Evolutionary conservation across 2,888 invertebrate genomes (phyloP).

Genomic region (Cephus pulcher): DNA sequence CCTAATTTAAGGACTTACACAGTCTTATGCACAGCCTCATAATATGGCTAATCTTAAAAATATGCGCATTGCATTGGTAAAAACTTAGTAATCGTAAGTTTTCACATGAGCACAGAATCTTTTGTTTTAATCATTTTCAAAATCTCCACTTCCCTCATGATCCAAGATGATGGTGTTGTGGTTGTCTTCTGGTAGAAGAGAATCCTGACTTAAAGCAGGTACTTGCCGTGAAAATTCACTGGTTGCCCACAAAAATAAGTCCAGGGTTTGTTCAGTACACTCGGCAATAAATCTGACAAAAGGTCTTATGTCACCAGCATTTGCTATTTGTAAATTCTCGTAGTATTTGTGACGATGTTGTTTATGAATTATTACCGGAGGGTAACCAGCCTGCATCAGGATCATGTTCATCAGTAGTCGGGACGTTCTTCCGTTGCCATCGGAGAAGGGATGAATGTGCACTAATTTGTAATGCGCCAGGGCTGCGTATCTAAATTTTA

Average conservation of each 20-base stretch:
- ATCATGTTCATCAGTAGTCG: constrained; percentile 96
- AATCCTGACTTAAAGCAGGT: constrained; percentile 71
- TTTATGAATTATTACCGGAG: constrained; percentile 94
- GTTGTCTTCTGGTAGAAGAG: constrained; percentile 40
- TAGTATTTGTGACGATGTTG: constrained; percentile 88
- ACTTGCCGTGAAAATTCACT: constrained; percentile 78
- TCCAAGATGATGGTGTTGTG: constrained; percentile 51
- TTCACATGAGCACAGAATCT: background rate
- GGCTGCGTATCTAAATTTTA: constrained; percentile 82
- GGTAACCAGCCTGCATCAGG: constrained; percentile 94
- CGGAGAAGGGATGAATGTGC: constrained; percentile 96
- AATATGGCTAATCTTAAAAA: background rate
- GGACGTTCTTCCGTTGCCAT: constrained; percentile 97
- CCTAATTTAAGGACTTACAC: background rate
- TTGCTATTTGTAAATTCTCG: constrained; percentile 89
- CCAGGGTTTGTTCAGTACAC: constrained; percentile 89
- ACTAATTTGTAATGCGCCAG: constrained; percentile 97
- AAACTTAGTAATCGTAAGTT: background rate
- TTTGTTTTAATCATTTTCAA: constrained; percentile 42
- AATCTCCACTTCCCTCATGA: constrained; percentile 44
- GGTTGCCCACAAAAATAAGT: constrained; percentile 88
- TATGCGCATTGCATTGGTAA: background rate
- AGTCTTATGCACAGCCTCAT: background rate
- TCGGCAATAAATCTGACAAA: constrained; percentile 96
- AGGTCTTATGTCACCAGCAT: constrained; percentile 94